Base-by-base conservation (phyloP, 2,888 invertebrate genomes). In the Lasioglossum morio region DNA sequence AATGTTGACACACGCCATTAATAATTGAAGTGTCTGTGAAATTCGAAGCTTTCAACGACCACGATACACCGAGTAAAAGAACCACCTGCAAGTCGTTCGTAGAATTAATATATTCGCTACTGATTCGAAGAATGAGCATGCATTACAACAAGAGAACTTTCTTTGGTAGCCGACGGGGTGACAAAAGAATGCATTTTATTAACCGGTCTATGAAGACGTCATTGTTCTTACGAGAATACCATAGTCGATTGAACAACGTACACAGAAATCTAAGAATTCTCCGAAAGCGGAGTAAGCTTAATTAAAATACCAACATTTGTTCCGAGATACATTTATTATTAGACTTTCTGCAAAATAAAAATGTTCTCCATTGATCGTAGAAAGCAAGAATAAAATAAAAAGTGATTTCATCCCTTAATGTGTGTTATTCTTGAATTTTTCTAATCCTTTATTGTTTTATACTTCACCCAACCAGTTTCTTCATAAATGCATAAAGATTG, bases 1-100 rank as follows among this genome's bases (percentile, higher is more conserved):
- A 57, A 72, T 81, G 79, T 72, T 81, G 77, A 78, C 77, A 78
- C 70, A 72, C 37, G 70, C 37, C 37, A 12, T 37, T 8, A 63
- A 14, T 72, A 66, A 84, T 85, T 76, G 76, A 87, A 81, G 88
- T 86, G 90, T 92, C 87, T 90, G 92, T 90, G 92, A 92, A 91
- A 92, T 92, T 90, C 78, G 92, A 93, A 79, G 57, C 89, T 81
- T 76, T 79, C 84, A 89, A 89, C 19, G 19, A 10, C 66, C 66
- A 19, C 30, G 57, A 14, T 16, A 2, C 5, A 23, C 7, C 37
- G 66, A 37, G 34, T 10, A 12, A 23, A 69, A 34, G 37, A n/a
- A 37, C 69, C 40, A 40, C 70, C 37, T 87, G 72, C 82, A 66
- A 40, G 73, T n/a, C 53, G 30, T 53, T 57, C 85, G 66, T 69